These are phyloP conservation scores for Bactericera cockerelli DNA, from an alignment of 1,140 invertebrate genomes.

Conservation along the genomic window DNA sequence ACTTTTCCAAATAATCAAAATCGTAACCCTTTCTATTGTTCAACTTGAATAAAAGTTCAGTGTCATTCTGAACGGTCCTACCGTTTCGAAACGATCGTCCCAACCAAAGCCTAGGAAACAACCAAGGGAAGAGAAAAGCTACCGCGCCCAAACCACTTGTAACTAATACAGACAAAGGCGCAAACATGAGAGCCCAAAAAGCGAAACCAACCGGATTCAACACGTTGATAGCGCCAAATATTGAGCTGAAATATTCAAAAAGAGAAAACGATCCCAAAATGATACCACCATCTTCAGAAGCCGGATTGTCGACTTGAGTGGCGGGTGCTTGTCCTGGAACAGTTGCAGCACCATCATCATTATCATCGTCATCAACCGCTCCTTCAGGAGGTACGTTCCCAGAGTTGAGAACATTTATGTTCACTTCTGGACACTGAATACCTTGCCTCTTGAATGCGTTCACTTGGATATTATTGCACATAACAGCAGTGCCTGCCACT, in stretches of 20 bases:
- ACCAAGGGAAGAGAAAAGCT: conserved; percentile 24
- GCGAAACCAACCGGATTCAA: conserved; percentile 23
- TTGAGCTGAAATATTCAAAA: conserved; percentile 17
- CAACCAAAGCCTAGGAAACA: conserved; percentile 21
- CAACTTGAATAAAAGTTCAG: not conserved
- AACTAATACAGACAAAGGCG: conserved; percentile 25
- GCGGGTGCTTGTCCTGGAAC: not conserved
- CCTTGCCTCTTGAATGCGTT: not conserved
- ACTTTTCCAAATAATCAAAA: conserved; percentile 4
- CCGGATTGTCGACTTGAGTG: not conserved
- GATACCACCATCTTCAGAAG: not conserved
- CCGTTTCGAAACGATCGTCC: conserved; percentile 13
- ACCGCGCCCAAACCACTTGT: conserved; percentile 23
- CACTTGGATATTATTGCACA: conserved; percentile 9
- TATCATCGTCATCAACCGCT: not conserved
- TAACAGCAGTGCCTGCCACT: conserved; percentile 9
- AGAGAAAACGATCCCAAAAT: conserved; percentile 9
- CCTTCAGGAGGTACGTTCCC: conserved; percentile 9
- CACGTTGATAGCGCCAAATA: conserved; percentile 21
- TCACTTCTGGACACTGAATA: conserved; percentile 1
- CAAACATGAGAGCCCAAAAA: conserved; percentile 26
- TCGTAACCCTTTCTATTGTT: not conserved
- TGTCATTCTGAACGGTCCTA: conserved; percentile 7
- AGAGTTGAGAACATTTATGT: not conserved
- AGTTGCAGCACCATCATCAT: not conserved